phyloP scores from a whole-genome alignment of 2,113 vertebrate genomes.

The Archilochus colubris region DNA sequence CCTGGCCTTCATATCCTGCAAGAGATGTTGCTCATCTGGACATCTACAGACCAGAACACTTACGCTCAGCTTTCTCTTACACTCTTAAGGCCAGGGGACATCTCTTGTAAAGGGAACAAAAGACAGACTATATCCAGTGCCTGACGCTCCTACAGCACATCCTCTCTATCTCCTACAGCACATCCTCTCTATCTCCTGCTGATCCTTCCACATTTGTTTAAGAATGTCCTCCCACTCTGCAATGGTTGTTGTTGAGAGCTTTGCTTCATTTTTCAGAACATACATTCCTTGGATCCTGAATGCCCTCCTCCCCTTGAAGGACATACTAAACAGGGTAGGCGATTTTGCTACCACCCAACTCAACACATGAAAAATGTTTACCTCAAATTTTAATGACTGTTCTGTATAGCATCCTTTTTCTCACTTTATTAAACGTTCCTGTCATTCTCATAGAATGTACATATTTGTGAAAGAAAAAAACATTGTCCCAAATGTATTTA shows the following conservation, averaged over 20 bases:
- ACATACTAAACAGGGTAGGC: neutral
- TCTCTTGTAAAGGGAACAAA: neutral
- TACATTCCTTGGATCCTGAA: neutral
- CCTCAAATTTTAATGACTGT: neutral
- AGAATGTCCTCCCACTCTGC: neutral
- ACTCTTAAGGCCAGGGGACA: neutral
- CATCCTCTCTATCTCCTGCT: neutral
- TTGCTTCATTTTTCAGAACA: neutral
- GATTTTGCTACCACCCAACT: neutral
- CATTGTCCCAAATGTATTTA: neutral
- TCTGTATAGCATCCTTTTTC: neutral
- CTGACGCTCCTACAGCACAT: neutral
- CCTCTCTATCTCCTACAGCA: neutral
- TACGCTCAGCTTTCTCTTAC: neutral
- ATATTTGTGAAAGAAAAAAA: neutral
- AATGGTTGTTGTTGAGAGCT: neutral
- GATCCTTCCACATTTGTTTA: neutral
- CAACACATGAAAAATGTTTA: neutral
- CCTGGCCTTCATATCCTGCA: neutral
- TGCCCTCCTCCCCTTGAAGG: neutral
- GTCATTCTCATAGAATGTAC: neutral
- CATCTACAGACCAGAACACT: neutral
- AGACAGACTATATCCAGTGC: neutral
- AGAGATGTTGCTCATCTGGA: neutral
- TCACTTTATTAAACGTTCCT: neutral